Base-by-base conservation (phyloP, 2,797 vertebrate genomes). In the Lepilemur ruficaudatus region DNA sequence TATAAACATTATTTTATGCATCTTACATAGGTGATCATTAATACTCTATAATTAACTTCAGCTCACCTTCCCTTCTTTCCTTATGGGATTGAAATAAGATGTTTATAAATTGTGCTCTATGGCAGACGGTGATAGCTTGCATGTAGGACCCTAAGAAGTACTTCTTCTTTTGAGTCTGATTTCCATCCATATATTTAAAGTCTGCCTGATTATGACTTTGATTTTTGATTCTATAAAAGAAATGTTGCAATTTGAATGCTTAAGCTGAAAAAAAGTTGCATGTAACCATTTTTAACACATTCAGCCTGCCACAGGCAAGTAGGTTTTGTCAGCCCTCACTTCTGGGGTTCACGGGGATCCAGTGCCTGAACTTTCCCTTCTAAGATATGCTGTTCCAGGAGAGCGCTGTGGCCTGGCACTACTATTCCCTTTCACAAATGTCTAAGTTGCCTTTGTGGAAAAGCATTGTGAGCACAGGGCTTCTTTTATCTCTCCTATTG, bases 311-410 rank as follows among this genome's bases (percentile, higher is more conserved):
- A 8, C 30, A 41, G 18, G 7, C 35, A 30, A 57, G 25, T 18
- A 28, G 38, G 10, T 43, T 14, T 85, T 61, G 46, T 72, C n/a
- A 72, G 0, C 0, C 1, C 5, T 72, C 0, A 59, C 0, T n/a
- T 52, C 69, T 52, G 3, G 28, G 48, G 14, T 72, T 48, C 1
- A 0, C 65, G 73, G 12, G 67, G 52, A 59, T 20, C 1, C 0
- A 0, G 22, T 38, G 5, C 14, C 57, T 67, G 23, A 61, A 46
- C n/a, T 84, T 72, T 75, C 30, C 52, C 43, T 35, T 86, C 32
- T 61, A 43, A 75, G 28, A 4, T 43, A 7, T 1, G 7, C 41
- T 0, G 0, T 28, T 17, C 50, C 69, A 65, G 46, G n/a, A 73
- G 30, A 35, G 38, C 1, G 1, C 8, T 67, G 32, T 15, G 25